Evolutionary conservation across 2,113 vertebrate species (phyloP).

Genomic region (Xenopus laevis): DNA sequence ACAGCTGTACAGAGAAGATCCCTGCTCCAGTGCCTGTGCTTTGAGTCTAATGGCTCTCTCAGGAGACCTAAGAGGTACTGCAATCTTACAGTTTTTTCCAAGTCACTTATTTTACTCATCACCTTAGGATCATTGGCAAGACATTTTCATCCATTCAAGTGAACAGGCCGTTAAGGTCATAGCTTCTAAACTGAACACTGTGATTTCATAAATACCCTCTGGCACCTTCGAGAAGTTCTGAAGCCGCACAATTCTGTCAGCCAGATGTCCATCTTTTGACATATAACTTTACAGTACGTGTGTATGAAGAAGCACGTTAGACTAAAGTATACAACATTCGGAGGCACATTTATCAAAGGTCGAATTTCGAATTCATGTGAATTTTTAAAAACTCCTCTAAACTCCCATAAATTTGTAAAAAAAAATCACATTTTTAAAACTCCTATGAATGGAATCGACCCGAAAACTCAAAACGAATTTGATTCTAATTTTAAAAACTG

Average conservation of each 20-base stretch:
- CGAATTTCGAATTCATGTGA: too few relatives aligned
- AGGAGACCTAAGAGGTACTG: background rate
- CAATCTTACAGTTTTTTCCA: background rate
- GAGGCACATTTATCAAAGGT: too few relatives aligned
- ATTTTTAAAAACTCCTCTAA: too few relatives aligned
- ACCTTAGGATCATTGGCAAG: background rate
- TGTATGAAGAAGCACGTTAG: too few relatives aligned
- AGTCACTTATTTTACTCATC: background rate
- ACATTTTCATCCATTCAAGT: conserved; percentile 1
- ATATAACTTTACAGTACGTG: background rate
- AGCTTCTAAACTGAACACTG: background rate
- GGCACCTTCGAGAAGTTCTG: background rate
- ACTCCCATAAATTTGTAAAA: too few relatives aligned
- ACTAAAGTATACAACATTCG: too few relatives aligned
- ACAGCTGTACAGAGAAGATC: too few relatives aligned
- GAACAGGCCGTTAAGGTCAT: conserved; percentile 3
- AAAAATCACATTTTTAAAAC: too few relatives aligned
- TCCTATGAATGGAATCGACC: too few relatives aligned
- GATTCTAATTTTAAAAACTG: too few relatives aligned
- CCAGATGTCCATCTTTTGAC: background rate
- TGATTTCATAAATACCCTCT: background rate
- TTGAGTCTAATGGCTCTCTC: background rate
- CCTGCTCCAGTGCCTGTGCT: too few relatives aligned
- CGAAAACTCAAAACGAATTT: too few relatives aligned
- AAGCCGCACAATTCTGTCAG: background rate